Percentiles rank a stretch among this genome's conserved stretches.
Evolutionary conservation across 2,113 vertebrate species (phyloP).

Genomic region (human (Homo sapiens)): DNA sequence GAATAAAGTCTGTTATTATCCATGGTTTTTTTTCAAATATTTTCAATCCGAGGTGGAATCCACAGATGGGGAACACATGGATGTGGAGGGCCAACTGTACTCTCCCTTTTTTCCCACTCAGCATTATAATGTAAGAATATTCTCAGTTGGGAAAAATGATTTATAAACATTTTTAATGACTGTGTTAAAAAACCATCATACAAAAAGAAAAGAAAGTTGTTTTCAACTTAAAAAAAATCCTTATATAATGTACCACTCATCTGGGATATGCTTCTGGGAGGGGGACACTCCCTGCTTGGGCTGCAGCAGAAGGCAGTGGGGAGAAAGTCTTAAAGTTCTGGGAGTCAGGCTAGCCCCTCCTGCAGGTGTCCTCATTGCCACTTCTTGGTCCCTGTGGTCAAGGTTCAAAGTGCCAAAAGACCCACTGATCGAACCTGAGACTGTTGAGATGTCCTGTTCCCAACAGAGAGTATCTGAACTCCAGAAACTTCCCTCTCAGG

Average conservation of each 20-base stretch:
- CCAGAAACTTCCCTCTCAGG: constrained; percentile 3
- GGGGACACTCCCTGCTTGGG: not conserved
- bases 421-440: not conserved
- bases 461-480: not conserved
- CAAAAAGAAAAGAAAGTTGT: not conserved
- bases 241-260: not conserved
- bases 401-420: not conserved
- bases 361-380: not conserved
- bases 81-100: not conserved
- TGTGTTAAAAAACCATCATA: constrained; percentile 5
- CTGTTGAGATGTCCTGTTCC: not conserved
- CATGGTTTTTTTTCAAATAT: not conserved
- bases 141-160: not conserved
- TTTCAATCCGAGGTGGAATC: not conserved
- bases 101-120: not conserved
- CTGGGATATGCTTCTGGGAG: not conserved
- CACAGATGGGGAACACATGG: not conserved
- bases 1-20: not conserved
- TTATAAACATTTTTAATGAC: constrained; percentile 56
- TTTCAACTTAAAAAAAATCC: not conserved
- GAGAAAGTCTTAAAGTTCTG: not conserved
- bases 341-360: not conserved
- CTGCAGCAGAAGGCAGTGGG: not conserved
- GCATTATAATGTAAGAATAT: constrained; percentile 4
- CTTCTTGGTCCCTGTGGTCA: not conserved